Base-by-base conservation (phyloP, 1,140 invertebrate species). In the Lucilia cuprina region DNA sequence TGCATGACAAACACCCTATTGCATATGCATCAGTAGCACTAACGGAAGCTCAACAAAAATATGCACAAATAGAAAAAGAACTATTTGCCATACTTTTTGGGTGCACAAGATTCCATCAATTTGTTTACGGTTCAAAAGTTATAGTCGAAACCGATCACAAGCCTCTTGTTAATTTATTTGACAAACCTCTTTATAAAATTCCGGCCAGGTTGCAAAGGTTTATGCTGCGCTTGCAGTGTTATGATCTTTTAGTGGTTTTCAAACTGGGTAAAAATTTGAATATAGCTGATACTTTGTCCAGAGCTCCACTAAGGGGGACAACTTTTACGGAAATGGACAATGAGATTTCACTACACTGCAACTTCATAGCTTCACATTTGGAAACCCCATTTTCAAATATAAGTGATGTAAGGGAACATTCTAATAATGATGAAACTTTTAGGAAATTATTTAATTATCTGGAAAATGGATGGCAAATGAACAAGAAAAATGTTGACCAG, bases 1-100 rank as follows among this genome's bases (percentile, higher is more conserved):
- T 91, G 19, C 90, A 92, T 87, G 80, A 88, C 84, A 84, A 85
- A 41, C 83, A 85, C 30, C 89, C 89, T 14, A 86, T 91, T 14
- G 88, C 88, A 70, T 91, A 86, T 85, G 90, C 89, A 12, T 91
- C 89, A 25, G 77, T 50, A 82, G 74, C 80, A 13, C 82, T 86
- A 75, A 84, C 87, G 10, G 82, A 90, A 80, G 88, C 86, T 12
- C 89, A 93, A 86, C 74, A 87, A 74, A 88, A 88, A 19, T 93
- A 92, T 85, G 86, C 89, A 9, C 90, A 92, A 85, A 92, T 92
- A 49, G 92, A 93, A 83, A 92, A 91, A 84, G 91, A 93, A 86
- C 85, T 89, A 14, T 87, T 91, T n/a, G 91, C 90, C n/a, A 89
- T 93, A 30, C 47, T 87, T 74, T 91, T 88, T 88, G 88, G 85